Percentiles rank a stretch among this genome's conserved stretches.
Evolutionary conservation across 2,797 vertebrate species (phyloP).

Genomic region (Dipus sagitta): DNA sequence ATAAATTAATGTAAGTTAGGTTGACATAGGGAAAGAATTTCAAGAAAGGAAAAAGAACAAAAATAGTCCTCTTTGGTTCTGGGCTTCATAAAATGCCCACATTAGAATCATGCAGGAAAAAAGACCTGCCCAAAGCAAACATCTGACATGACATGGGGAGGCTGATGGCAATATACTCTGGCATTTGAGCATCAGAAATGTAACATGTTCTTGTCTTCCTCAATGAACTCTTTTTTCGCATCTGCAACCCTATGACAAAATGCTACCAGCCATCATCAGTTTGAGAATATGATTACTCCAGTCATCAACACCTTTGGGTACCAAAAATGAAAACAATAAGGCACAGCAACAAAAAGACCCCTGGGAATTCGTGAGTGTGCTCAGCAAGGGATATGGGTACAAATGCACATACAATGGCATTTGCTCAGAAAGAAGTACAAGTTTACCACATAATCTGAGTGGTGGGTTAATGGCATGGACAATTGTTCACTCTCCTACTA

Average conservation of each 20-base stretch:
- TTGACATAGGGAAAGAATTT: conserved; percentile 6
- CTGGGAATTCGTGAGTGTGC: background rate
- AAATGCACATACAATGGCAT: background rate
- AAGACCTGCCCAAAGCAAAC: conserved; percentile 52
- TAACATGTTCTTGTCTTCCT: conserved; percentile 4
- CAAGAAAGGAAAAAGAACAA: background rate
- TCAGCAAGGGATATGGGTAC: too few relatives aligned
- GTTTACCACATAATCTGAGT: background rate
- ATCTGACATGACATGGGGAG: background rate
- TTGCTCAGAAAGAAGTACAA: conserved; percentile 1
- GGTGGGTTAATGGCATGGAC: background rate
- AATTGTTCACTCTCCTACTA: background rate
- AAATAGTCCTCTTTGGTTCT: background rate
- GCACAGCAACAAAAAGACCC: background rate
- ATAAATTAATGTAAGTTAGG: background rate
- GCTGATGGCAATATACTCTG: conserved; percentile 13
- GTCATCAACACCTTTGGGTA: background rate
- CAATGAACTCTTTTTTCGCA: conserved; percentile 38
- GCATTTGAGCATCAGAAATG: conserved; percentile 45
- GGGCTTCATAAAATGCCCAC: conserved; percentile 24
- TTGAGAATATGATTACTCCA: background rate
- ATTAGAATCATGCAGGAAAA: conserved; percentile 56
- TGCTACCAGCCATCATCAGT: background rate
- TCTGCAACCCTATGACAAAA: conserved; percentile 26
- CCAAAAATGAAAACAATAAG: conserved; percentile 16